Conservation (phyloP, 2,888 invertebrate species). For the Sicus ferrugineus region DNA sequence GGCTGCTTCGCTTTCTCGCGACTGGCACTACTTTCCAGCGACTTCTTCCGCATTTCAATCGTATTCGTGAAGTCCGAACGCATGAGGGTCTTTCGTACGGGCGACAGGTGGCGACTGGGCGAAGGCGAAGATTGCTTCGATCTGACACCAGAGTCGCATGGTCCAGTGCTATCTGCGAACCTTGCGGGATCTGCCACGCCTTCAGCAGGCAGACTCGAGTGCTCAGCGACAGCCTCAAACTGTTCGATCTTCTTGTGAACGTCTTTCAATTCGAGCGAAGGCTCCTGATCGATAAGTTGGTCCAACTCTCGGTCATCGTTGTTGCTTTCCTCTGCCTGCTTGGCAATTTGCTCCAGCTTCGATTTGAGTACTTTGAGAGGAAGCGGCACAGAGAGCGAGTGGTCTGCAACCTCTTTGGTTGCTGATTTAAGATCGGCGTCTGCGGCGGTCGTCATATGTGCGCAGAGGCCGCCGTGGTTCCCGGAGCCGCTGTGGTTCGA, state of each 20-base stretch:
- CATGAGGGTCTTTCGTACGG: slow-evolving; percentile 56
- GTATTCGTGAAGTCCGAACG: slow-evolving; percentile 64
- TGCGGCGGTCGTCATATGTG: slow-evolving; percentile 8
- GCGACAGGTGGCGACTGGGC: slow-evolving; percentile 14
- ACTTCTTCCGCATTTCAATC: slow-evolving; percentile 63
- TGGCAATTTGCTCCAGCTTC: slow-evolving; percentile 61
- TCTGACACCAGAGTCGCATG: neutral
- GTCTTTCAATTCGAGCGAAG: slow-evolving; percentile 25
- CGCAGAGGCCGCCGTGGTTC: slow-evolving; percentile 43
- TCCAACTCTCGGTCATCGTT: slow-evolving; percentile 34
- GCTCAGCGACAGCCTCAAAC: neutral
- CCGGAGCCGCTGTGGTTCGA: slow-evolving; percentile 61
- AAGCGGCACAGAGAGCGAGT: slow-evolving; percentile 40
- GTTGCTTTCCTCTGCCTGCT: slow-evolving; percentile 44
- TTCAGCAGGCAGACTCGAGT: neutral
- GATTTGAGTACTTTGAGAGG: slow-evolving; percentile 55
- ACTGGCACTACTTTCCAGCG: slow-evolving; percentile 58
- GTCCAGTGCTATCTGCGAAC: neutral
- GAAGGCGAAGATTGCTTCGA: neutral
- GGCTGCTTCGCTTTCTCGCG: slow-evolving; percentile 56
- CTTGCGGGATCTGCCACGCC: neutral
- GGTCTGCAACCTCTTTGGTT: neutral
- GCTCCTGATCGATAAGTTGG: slow-evolving; percentile 20
- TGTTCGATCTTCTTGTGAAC: slow-evolving; percentile 36
- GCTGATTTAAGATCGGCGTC: neutral